phyloP scores from a whole-genome alignment of 2,888 invertebrate genomes.

The Notodonta ziczac region DNA sequence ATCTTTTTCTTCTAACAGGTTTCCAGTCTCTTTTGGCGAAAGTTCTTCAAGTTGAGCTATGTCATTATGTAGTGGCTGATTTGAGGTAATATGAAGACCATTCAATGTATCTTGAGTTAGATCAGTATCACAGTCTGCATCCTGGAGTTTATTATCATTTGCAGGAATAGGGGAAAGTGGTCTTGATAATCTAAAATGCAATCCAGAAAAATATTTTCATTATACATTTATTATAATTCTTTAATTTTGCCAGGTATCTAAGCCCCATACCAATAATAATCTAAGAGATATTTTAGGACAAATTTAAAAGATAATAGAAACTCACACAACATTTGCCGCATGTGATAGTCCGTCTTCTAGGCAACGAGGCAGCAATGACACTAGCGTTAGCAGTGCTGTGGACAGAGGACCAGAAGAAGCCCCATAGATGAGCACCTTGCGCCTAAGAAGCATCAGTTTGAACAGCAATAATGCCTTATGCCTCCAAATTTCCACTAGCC shows the following conservation, averaged over 20 bases:
- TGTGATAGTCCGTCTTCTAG: conserved; percentile 93
- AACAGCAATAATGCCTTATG: conserved; percentile 97
- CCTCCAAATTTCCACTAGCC: conserved; percentile 92
- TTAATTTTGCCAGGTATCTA: too few relatives aligned
- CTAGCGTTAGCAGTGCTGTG: conserved; percentile 92
- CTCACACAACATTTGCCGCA: conserved; percentile 92
- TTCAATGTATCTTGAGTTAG: conserved; percentile 51
- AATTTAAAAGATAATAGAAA: conserved; percentile 13
- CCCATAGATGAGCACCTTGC: conserved; percentile 95
- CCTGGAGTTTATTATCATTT: conserved; percentile 50
- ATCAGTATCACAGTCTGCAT: conserved; percentile 48
- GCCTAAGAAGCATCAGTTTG: conserved; percentile 95
- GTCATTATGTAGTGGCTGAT: conserved; percentile 49
- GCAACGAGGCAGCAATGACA: conserved; percentile 96
- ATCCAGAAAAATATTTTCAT: too few relatives aligned
- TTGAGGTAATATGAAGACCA: conserved; percentile 26
- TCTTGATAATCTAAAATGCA: conserved; percentile 65
- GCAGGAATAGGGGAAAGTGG: conserved; percentile 69
- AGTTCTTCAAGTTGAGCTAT: conserved; percentile 62
- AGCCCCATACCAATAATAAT: too few relatives aligned
- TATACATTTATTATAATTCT: too few relatives aligned
- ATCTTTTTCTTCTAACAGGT: conserved; percentile 75
- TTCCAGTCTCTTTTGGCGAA: conserved; percentile 73
- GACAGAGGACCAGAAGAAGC: conserved; percentile 96
- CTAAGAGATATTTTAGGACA: neutral